Conservation (phyloP, 92 coral and sea anemone genomes). For the Palythoa grandiflora region DNA sequence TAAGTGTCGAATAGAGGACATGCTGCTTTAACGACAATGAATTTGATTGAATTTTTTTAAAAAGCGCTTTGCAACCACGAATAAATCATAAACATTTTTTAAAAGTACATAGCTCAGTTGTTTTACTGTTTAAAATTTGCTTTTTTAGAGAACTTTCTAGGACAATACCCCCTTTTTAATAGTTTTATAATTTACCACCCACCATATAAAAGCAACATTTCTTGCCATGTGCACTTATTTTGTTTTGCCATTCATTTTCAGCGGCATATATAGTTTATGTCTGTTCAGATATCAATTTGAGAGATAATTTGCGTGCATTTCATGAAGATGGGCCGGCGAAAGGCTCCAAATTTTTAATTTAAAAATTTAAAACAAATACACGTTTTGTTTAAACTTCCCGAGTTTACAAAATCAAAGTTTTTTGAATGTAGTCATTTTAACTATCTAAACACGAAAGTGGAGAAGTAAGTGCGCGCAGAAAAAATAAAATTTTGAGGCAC, state of each 20-base stretch:
- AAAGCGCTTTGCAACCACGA: background rate
- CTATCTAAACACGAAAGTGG: no score
- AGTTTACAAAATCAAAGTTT: background rate
- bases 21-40: background rate
- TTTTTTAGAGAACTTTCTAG: background rate
- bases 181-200: background rate
- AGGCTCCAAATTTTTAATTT: background rate
- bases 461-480: no score
- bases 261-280: no score
- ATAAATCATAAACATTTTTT: background rate
- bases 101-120: background rate
- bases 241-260: background rate
- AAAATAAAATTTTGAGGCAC: no score
- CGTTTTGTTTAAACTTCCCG: background rate
- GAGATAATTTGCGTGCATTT: background rate
- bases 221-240: background rate
- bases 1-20: background rate
- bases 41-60: background rate
- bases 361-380: background rate
- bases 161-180: background rate
- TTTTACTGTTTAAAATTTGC: background rate
- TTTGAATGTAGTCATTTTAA: background rate
- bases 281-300: background rate
- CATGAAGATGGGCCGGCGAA: no score
- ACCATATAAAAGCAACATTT: background rate